Base-by-base conservation (phyloP, 2,113 vertebrate species). In the Pachypanchax playfairii region DNA sequence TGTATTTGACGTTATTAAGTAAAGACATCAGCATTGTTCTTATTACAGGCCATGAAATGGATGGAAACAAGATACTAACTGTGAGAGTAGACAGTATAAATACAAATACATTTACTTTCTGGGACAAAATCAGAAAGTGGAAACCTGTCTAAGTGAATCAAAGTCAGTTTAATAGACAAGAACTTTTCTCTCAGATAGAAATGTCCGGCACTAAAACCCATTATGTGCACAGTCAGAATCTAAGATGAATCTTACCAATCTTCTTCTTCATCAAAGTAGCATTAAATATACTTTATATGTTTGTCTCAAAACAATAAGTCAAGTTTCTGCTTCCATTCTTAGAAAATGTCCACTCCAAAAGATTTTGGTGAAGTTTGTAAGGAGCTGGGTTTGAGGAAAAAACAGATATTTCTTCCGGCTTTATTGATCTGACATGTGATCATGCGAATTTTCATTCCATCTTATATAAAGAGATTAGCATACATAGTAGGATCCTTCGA, bases 241-340 rank as follows among this genome's bases (percentile, higher is more conserved):
- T 70, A 73, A 84, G 79, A 77, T 60, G 50, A 29, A 42, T 50
- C 60, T 66, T 33, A 18, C 51, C 38, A 51, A 64, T 60, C 42
- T 60, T 85, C 81, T 76, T 85, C 70, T 75, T 84, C 65, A 81
- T 64, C 42, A 73, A 70, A 66, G 51, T 73, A 73, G 68, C 71
- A 80, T 77, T n/a, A 78, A 85, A 79, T 75, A 59, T 51, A 75
- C 73, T 82, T 85, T 74, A 73, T 65, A 62, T 60, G 26, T 66
- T 79, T 68, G 72, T 75, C 74, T 77, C 47, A 58, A 79, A 50
- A 82, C 70, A 76, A 77, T 62, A 76, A 65, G 64, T 64, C 53
- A 66, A 70, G 71, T 80, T 82, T 73, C 70, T 33, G 21, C 46
- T 36, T 62, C 42, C 38, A 57, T 70, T 49, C 18, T 49, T 44